Evolutionary conservation across 2,888 invertebrate species (phyloP), one percentile per base, ranked within the genome.

Genomic region (Drosophila nr. perissopoda): DNA sequence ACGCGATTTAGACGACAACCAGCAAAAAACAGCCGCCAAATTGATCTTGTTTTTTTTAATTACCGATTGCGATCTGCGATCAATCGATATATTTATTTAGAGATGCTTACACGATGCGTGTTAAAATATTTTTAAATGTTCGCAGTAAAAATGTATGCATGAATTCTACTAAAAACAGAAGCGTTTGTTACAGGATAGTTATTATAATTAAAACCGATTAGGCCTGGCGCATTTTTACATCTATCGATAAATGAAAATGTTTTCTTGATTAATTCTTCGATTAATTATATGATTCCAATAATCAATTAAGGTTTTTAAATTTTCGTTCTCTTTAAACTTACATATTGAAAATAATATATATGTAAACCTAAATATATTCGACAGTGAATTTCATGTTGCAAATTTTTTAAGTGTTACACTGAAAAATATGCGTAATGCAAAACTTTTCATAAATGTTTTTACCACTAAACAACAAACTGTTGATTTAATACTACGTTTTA

Each of bases 11-110:
- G 5, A 5, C 5, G 16, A 34, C 27, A 46, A 42, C 33, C 51
- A 25, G 27, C 34, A 36, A 58, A 56, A 18, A 4, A 7, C 31
- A 57, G 61, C 80, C 60, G 71, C 60, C 29, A 76, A 60, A 61
- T 79, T 72, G 6, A 29, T 27, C 2, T 29, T n/a, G 18, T 10
- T 21, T 57, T 31, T 16, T 18, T 10, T 42, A 57, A 31, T 29
- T 29, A 16, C n/a, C 40, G 56, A 38, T 38, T 27, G 29, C 29
- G 56, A 38, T 27, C 2, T 3, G 13, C 40, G 21, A 57, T 31
- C 21, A 38, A 56, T 29, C 38, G 56, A 56, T 40, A 38, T 49
- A 25, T 46, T 25, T 25, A 46, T 16, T 16, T 46, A 7, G 7
- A 46, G 13, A 21, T 13, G 42, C 7, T 40, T 13, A 7, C 42